phyloP scores from a whole-genome alignment of 2,888 invertebrate species.

The Endomychus coccineus region DNA sequence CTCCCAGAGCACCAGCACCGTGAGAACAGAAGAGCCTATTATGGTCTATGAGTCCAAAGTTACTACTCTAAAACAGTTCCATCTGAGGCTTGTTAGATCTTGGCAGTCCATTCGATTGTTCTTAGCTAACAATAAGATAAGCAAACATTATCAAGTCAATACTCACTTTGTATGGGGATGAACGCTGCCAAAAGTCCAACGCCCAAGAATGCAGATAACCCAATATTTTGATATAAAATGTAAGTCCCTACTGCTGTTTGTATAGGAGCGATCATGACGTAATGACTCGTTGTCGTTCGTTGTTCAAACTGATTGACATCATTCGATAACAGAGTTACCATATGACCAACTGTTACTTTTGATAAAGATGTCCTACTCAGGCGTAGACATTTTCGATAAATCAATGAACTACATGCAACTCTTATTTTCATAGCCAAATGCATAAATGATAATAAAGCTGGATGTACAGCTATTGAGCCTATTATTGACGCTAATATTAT shows the following conservation, averaged over 20 bases:
- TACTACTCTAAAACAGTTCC: no score
- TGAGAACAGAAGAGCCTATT: no score
- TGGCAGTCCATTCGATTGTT: no score
- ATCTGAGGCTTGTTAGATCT: no score
- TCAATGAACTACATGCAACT: constrained; percentile 72
- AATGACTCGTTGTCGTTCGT: constrained; percentile 81
- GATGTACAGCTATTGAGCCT: constrained; percentile 49
- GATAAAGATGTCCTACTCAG: constrained; percentile 50
- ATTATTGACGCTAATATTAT: constrained; percentile 47
- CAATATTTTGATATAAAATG: constrained; percentile 47
- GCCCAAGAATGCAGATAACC: constrained; percentile 42
- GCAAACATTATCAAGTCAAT: no score
- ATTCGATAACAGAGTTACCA: constrained; percentile 52
- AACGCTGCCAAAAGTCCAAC: constrained; percentile 42
- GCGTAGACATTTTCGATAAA: constrained; percentile 63
- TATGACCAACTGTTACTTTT: constrained; percentile 50
- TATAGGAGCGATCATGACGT: constrained; percentile 64
- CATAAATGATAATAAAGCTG: constrained; percentile 79
- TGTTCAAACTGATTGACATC: constrained; percentile 78
- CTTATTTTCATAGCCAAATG: constrained; percentile 81
- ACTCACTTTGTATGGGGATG: constrained; percentile 41
- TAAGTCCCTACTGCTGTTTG: constrained; percentile 52
- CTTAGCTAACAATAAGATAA: no score
- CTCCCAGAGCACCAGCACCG: no score
- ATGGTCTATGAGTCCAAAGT: no score